These are phyloP conservation scores for Sapayoa aenigma DNA, from an alignment of 2,113 vertebrate genomes.

Conservation along the genomic window DNA sequence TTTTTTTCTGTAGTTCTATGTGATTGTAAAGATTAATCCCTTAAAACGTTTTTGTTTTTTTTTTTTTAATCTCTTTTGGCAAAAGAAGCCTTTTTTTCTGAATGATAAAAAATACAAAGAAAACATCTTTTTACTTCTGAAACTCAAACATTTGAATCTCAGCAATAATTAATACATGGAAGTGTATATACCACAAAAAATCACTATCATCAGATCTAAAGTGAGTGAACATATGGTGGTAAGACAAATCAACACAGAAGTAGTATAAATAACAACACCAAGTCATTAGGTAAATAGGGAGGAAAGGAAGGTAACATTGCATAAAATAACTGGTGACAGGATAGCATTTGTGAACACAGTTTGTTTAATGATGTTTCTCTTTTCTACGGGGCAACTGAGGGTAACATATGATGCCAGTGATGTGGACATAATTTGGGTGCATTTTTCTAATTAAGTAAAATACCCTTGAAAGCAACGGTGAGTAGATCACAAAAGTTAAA, in stretches of 20 bases:
- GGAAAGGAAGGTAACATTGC: slow-evolving; percentile 22
- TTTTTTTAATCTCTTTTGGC: not conserved
- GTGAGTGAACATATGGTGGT: slow-evolving; percentile 38
- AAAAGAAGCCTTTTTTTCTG: not conserved
- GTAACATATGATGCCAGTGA: not conserved
- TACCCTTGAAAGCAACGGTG: not conserved
- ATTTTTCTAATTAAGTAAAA: slow-evolving; percentile 22
- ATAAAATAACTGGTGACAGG: slow-evolving; percentile 47
- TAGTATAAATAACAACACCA: slow-evolving; percentile 27
- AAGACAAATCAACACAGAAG: slow-evolving; percentile 37
- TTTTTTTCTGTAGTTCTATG: not conserved
- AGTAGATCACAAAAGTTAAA: not conserved
- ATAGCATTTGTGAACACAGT: not conserved
- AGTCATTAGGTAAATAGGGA: slow-evolving; percentile 41
- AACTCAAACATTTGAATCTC: not conserved
- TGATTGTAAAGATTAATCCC: not conserved
- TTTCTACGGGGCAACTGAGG: not conserved
- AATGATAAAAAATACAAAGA: not conserved
- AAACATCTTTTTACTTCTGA: not conserved
- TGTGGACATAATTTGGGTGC: not conserved
- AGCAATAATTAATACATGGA: slow-evolving; percentile 4
- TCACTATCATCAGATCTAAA: slow-evolving; percentile 5
- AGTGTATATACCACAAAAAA: not conserved
- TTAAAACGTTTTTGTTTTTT: not conserved
- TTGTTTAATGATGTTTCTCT: slow-evolving; percentile 30